Conservation (phyloP, 1,140 invertebrate species). For the Diorhabda elongata region DNA sequence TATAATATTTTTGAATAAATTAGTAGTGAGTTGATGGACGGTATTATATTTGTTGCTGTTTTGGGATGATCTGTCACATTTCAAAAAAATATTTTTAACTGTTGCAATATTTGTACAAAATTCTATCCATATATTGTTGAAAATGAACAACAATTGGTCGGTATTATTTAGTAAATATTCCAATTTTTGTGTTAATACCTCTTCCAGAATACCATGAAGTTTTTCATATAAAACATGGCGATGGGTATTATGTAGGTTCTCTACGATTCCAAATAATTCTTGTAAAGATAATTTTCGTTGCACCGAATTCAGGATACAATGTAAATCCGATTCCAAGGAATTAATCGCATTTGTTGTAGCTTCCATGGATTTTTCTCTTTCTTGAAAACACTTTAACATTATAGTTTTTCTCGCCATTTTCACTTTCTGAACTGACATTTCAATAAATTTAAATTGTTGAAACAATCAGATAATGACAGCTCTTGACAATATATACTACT, state of each 20-base stretch:
- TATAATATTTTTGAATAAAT: slow-evolving; percentile 88
- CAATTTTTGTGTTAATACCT: slow-evolving; percentile 81
- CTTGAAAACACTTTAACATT: slow-evolving; percentile 7
- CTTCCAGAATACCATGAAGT: slow-evolving; percentile 77
- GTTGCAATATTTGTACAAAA: slow-evolving; percentile 96
- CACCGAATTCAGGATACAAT: slow-evolving; percentile 87
- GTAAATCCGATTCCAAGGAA: slow-evolving; percentile 73
- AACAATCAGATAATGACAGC: too few species aligned
- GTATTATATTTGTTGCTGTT: slow-evolving; percentile 29
- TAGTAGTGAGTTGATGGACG: slow-evolving; percentile 68
- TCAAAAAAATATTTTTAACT: slow-evolving; percentile 95
- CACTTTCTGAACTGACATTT: slow-evolving; percentile 13
- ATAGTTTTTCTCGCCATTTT: slow-evolving; percentile 10
- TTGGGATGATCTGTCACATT: slow-evolving; percentile 73
- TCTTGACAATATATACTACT: too few species aligned
- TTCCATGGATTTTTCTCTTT: background rate
- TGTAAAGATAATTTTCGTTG: slow-evolving; percentile 84
- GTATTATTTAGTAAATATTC: slow-evolving; percentile 81
- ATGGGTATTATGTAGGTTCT: slow-evolving; percentile 93
- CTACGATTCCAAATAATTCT: slow-evolving; percentile 90
- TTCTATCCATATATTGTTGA: slow-evolving; percentile 88
- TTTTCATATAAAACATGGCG: slow-evolving; percentile 68
- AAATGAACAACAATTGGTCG: slow-evolving; percentile 81
- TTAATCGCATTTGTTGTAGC: background rate
- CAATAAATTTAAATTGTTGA: slow-evolving; percentile 3